phyloP scores from a whole-genome alignment of 2,113 vertebrate genomes.

The Hipposideros armiger region DNA sequence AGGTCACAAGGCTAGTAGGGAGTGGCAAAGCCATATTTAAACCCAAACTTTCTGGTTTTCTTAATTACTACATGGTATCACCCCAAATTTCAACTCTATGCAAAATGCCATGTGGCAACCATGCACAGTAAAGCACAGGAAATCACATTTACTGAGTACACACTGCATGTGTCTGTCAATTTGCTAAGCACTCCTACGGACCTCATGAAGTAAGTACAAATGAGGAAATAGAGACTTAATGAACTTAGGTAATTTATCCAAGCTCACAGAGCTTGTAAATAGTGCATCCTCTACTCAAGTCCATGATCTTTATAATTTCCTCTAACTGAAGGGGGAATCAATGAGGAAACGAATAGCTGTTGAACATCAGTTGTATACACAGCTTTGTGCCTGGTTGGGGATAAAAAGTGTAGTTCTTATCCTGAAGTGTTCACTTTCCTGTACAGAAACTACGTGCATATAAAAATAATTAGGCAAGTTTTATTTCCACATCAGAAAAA shows the following conservation, averaged over 20 bases:
- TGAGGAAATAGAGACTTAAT: background rate
- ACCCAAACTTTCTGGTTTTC: background rate
- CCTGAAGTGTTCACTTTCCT: background rate
- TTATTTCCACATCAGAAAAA: background rate
- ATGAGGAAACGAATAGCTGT: background rate
- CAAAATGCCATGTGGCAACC: background rate
- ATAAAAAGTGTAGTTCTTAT: background rate
- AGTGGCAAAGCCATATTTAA: background rate
- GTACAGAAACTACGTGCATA: background rate
- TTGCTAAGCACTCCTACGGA: background rate
- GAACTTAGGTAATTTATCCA: background rate
- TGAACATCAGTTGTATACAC: background rate
- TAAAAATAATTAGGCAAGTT: background rate
- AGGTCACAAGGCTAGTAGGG: background rate
- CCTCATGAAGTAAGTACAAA: background rate
- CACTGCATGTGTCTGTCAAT: fast-evolving
- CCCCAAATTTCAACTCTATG: background rate
- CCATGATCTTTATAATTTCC: background rate
- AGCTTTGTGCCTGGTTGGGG: background rate
- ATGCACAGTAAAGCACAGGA: background rate
- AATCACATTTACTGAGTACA: background rate
- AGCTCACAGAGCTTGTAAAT: background rate
- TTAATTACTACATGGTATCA: background rate
- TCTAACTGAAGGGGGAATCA: background rate
- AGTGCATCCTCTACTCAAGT: background rate